These are phyloP conservation scores for Capromys pilorides DNA, from an alignment of 2,797 vertebrate genomes.

Conservation along the genomic window DNA sequence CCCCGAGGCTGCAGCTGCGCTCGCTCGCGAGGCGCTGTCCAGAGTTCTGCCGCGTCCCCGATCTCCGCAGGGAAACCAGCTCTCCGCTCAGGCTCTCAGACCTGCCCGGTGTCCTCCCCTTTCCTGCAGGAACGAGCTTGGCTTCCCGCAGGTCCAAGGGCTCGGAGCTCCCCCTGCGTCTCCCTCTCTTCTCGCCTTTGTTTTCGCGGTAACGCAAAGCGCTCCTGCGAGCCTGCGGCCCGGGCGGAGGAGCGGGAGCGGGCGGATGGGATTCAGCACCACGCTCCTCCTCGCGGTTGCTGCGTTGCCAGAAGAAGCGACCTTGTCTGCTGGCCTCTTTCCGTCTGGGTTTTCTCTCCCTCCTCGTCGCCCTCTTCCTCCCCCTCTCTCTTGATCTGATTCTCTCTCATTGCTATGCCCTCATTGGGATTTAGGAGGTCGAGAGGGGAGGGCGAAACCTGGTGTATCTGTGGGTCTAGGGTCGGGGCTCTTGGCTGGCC, in stretches of 20 bases:
- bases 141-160: constrained; percentile 26
- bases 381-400: constrained; percentile 59
- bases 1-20: background rate
- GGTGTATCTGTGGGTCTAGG: constrained; percentile 42
- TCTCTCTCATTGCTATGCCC: constrained; percentile 85
- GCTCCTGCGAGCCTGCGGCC: constrained; percentile 37
- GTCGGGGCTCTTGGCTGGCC: constrained; percentile 30
- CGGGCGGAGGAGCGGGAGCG: constrained; percentile 22
- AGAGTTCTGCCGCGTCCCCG: constrained; percentile 80
- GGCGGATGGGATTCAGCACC: constrained; percentile 74
- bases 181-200: constrained; percentile 65
- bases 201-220: constrained; percentile 60
- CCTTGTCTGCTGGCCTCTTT: constrained; percentile 84
- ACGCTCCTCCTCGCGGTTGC: constrained; percentile 70
- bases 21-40: constrained; percentile 80
- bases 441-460: constrained; percentile 59
- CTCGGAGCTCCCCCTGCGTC: background rate
- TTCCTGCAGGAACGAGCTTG: background rate
- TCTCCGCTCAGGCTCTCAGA: background rate
- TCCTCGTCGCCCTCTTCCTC: constrained; percentile 62
- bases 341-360: constrained; percentile 62
- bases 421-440: constrained; percentile 76
- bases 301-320: constrained; percentile 78
- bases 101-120: background rate
- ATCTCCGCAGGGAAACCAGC: constrained; percentile 12